A percentile compares a stretch with the other conserved stretches of the same genome.
Evolutionary conservation across 2,888 invertebrate species (phyloP).

Genomic region (Troglohyphantes excavatus): DNA sequence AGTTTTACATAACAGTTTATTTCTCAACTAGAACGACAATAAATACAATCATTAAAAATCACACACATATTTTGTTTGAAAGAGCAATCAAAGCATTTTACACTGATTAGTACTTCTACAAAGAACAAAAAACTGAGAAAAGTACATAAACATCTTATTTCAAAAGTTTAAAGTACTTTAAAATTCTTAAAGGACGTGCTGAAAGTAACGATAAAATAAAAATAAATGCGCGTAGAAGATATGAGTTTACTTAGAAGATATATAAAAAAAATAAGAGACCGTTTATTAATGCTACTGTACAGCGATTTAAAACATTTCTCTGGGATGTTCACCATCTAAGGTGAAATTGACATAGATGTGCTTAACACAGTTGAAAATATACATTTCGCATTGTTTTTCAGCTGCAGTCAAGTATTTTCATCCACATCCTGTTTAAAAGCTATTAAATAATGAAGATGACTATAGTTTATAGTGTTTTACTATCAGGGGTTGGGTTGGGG

Average conservation of each 20-base stretch:
- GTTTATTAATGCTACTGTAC: constrained; percentile 17
- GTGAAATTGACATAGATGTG: background rate
- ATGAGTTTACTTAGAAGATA: background rate
- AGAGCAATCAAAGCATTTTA: constrained; percentile 52
- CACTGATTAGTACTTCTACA: constrained; percentile 44
- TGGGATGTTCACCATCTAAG: background rate
- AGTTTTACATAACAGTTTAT: constrained; percentile 76
- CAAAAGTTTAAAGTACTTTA: constrained; percentile 35
- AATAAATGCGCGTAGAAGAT: background rate
- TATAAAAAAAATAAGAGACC: background rate
- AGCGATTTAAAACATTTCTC: constrained; percentile 17
- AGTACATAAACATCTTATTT: constrained; percentile 12
- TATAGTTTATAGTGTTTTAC: background rate
- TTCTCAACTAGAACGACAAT: constrained; percentile 78
- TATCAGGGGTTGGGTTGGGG: background rate
- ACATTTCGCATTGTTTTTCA: background rate
- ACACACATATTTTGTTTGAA: constrained; percentile 70
- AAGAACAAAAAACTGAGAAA: constrained; percentile 24
- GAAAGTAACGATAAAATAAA: constrained; percentile 5
- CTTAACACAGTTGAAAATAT: constrained; percentile 1
- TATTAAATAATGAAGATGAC: background rate
- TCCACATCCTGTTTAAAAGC: constrained; percentile 1
- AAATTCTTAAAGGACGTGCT: constrained; percentile 43
- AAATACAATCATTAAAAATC: constrained; percentile 78
- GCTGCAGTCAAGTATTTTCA: background rate